Evolutionary conservation across 2,888 invertebrate genomes (phyloP).

Genomic region (Drosophila glabriapex): DNA sequence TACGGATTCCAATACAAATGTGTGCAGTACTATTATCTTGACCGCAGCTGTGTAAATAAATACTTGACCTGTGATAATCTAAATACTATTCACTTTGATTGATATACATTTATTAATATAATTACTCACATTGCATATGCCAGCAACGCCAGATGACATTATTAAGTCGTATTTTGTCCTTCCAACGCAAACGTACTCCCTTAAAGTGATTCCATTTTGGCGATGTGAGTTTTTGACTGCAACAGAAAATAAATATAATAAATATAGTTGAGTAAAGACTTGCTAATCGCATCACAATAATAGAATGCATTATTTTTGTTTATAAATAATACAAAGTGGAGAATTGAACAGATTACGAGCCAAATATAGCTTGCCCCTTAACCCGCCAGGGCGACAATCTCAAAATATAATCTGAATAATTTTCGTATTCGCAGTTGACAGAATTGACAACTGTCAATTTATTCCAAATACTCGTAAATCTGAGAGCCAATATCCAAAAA

Average conservation of each 20-base stretch:
- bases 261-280: background rate
- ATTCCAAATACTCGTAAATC: conserved; percentile 16
- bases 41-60: background rate
- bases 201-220: conserved; percentile 99
- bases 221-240: conserved; percentile 98
- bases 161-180: conserved; percentile 99
- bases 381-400: conserved; percentile 51
- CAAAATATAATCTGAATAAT: conserved; percentile 53
- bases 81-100: background rate
- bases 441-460: conserved; percentile 16
- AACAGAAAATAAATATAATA: conserved; percentile 41
- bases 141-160: conserved; percentile 99
- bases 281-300: conserved; percentile 1
- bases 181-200: conserved; percentile 98
- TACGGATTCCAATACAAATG: background rate
- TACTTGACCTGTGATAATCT: background rate
- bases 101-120: background rate
- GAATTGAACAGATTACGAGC: conserved; percentile 42
- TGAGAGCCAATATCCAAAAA: conserved; percentile 27
- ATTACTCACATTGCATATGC: conserved; percentile 98
- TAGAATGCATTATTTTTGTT: conserved; percentile 27
- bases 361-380: conserved; percentile 55
- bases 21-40: background rate
- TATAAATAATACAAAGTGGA: conserved; percentile 46
- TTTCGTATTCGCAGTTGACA: conserved; percentile 13